Evolutionary conservation across 2,888 invertebrate genomes (phyloP).

Genomic region (Sycophila texana): DNA sequence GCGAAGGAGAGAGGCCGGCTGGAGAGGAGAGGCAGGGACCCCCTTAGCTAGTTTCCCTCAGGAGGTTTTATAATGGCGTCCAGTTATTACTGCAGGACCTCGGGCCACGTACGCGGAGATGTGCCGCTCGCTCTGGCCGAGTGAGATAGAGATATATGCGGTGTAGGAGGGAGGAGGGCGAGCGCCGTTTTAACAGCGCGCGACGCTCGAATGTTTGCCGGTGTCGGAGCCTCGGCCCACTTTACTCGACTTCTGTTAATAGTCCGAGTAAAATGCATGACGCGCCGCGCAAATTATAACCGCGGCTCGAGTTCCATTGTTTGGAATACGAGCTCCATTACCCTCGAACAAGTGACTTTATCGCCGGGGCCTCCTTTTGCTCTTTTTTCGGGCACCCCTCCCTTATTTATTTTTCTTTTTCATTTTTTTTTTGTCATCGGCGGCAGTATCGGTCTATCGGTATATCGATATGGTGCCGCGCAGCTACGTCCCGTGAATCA

Average conservation of each 20-base stretch:
- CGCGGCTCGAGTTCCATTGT: slow-evolving; percentile 35
- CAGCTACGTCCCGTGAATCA: slow-evolving; percentile 1
- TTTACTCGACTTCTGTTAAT: slow-evolving; percentile 40
- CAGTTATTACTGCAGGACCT: slow-evolving; percentile 74
- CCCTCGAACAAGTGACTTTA: slow-evolving; percentile 30
- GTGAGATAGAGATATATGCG: slow-evolving; percentile 52
- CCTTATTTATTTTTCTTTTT: not conserved
- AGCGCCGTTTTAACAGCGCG: slow-evolving; percentile 66
- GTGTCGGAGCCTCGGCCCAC: slow-evolving; percentile 24
- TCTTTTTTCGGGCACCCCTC: not conserved
- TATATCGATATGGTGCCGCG: not conserved
- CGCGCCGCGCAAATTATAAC: slow-evolving; percentile 37
- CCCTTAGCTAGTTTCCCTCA: slow-evolving; percentile 73
- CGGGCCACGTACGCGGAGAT: slow-evolving; percentile 71
- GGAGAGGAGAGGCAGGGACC: slow-evolving; percentile 46
- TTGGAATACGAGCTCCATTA: slow-evolving; percentile 38
- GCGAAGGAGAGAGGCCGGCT: not conserved
- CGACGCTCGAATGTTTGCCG: slow-evolving; percentile 65
- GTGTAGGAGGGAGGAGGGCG: slow-evolving; percentile 66
- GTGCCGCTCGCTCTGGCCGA: slow-evolving; percentile 67
- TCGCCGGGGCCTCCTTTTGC: not conserved
- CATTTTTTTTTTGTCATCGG: not conserved
- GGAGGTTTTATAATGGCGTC: slow-evolving; percentile 75
- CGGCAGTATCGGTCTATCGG: too few relatives aligned
- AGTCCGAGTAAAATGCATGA: slow-evolving; percentile 35